Conservation (phyloP, 2,888 invertebrate genomes). For the Tethea ocularis region DNA sequence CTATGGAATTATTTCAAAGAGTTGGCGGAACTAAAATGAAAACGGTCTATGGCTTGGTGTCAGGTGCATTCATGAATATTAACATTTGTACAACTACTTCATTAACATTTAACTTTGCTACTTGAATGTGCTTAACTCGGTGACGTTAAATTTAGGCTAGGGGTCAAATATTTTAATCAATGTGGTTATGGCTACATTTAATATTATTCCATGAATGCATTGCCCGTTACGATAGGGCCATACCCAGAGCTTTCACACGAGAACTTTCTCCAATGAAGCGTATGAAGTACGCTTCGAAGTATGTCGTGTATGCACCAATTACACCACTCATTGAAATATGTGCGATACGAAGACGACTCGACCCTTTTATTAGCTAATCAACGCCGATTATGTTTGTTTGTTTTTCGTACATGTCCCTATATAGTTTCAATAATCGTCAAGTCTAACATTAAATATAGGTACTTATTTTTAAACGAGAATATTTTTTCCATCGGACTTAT, state of each 20-base stretch:
- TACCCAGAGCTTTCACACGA: slow-evolving; percentile 52
- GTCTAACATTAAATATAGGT: neutral
- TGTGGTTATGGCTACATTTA: neutral
- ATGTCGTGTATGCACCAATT: slow-evolving; percentile 61
- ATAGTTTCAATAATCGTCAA: neutral
- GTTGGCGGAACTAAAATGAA: slow-evolving; percentile 46
- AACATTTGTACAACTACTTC: slow-evolving; percentile 33
- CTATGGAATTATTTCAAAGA: neutral
- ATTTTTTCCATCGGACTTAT: neutral
- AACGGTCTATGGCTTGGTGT: slow-evolving; percentile 39
- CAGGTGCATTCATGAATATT: slow-evolving; percentile 74
- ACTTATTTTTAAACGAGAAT: too few relatives aligned
- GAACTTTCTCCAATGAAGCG: slow-evolving; percentile 57
- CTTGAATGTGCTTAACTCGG: slow-evolving; percentile 14
- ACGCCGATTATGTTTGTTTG: slow-evolving; percentile 40
- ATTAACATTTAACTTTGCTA: slow-evolving; percentile 32
- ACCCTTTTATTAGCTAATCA: slow-evolving; percentile 51
- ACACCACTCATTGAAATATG: slow-evolving; percentile 68
- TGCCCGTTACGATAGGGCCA: slow-evolving; percentile 11
- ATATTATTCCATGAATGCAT: neutral
- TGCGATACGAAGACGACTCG: slow-evolving; percentile 56
- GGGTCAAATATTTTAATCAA: neutral
- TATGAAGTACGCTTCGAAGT: slow-evolving; percentile 29
- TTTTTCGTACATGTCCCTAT: slow-evolving; percentile 30
- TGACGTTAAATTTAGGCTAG: slow-evolving; percentile 3